Evolutionary conservation across 2,113 vertebrate species (phyloP).

Genomic region (Peromyscus californicus): DNA sequence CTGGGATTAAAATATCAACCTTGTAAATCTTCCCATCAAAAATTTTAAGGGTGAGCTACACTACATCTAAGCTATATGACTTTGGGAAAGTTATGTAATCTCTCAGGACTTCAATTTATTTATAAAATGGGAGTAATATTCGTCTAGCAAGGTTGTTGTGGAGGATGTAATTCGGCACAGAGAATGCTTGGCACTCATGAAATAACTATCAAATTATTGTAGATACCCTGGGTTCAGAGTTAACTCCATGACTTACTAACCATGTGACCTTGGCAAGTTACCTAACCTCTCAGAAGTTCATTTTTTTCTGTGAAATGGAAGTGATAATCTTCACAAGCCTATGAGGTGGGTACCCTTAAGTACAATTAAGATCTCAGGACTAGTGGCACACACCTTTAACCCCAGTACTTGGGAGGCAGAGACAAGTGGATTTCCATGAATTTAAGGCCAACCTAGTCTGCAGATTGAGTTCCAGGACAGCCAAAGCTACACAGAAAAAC

Average conservation of each 20-base stretch:
- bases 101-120: not conserved
- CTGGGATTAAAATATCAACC: slow-evolving; percentile 12
- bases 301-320: slow-evolving; percentile 34
- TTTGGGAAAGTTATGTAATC: slow-evolving; percentile 2
- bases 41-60: slow-evolving; percentile 43
- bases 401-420: not conserved
- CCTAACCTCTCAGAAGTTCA: not conserved
- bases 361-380: slow-evolving; percentile 22
- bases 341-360: not conserved
- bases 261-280: not conserved
- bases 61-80: not conserved
- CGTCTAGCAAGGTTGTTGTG: not conserved
- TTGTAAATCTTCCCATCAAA: slow-evolving; percentile 13
- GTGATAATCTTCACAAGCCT: not conserved
- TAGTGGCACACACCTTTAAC: not conserved
- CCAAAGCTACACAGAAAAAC: not conserved
- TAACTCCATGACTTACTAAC: not conserved
- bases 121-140: slow-evolving; percentile 14
- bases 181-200: not conserved
- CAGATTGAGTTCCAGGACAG: not conserved
- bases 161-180: not conserved
- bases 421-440: not conserved
- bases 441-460: not conserved
- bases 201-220: slow-evolving; percentile 13
- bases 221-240: not conserved